These are phyloP conservation scores for Hyperoplus immaculatus DNA, from an alignment of 2,797 vertebrate genomes.

Conservation along the genomic window DNA sequence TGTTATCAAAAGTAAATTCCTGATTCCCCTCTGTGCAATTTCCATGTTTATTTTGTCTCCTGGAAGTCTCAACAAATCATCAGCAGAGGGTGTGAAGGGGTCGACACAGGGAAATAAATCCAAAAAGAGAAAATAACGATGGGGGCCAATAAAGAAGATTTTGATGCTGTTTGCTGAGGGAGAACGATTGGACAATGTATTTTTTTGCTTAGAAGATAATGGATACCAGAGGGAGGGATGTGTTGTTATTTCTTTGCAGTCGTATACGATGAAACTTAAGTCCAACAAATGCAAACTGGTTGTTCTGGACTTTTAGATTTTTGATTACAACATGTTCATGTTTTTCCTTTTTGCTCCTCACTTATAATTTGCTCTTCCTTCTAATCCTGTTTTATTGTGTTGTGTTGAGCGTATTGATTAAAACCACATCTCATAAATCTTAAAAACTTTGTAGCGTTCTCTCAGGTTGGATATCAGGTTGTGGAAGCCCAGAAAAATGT, in stretches of 20 bases:
- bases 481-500: too few relatives aligned
- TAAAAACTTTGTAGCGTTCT: too few relatives aligned
- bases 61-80: constrained; percentile 57
- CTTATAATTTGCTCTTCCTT: not conserved
- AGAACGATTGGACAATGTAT: constrained; percentile 38
- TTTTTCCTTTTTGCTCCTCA: not conserved
- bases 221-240: constrained; percentile 23
- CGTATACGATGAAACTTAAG: not conserved
- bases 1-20: constrained; percentile 70
- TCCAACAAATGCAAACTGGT: not conserved
- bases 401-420: not conserved
- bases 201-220: constrained; percentile 22
- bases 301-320: not conserved
- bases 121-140: constrained; percentile 48
- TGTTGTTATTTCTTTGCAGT: not conserved
- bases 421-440: not conserved
- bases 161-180: constrained; percentile 29
- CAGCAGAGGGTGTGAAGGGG: constrained; percentile 36
- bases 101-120: constrained; percentile 46
- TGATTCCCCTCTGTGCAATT: constrained; percentile 70
- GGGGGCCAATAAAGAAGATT: constrained; percentile 40
- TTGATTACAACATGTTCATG: not conserved
- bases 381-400: not conserved
- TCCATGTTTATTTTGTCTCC: constrained; percentile 62
- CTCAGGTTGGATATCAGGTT: too few relatives aligned